These are phyloP conservation scores for Xiphias gladius DNA, from an alignment of 2,113 vertebrate genomes.

Conservation along the genomic window DNA sequence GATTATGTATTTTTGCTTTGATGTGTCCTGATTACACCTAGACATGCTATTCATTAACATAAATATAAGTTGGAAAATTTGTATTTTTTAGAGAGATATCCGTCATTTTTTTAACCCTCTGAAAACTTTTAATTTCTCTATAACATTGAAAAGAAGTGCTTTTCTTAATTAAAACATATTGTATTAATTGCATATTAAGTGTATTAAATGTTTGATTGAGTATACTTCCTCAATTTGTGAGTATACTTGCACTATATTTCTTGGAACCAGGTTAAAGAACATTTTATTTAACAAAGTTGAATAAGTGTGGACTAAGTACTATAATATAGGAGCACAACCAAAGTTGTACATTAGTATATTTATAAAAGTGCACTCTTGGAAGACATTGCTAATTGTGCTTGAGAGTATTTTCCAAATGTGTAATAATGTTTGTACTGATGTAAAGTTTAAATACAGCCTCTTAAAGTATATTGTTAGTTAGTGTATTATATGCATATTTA, in stretches of 20 bases:
- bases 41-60: neutral
- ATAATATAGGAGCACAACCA: no score
- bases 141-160: neutral
- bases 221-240: neutral
- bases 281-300: neutral
- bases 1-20: slow-evolving; percentile 7
- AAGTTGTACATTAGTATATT: no score
- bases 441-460: no score
- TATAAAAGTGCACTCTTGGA: no score
- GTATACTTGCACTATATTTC: neutral
- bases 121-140: neutral
- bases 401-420: no score
- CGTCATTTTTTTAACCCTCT: neutral
- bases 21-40: neutral
- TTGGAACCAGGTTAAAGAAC: neutral
- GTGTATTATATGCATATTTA: no score
- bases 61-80: neutral
- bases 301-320: no score
- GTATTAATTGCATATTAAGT: neutral
- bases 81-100: neutral
- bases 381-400: no score
- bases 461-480: no score
- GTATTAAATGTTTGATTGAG: neutral
- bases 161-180: neutral
- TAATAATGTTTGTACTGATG: no score